Base-by-base conservation (phyloP, 2,113 vertebrate species). In the Clinocottus analis region DNA sequence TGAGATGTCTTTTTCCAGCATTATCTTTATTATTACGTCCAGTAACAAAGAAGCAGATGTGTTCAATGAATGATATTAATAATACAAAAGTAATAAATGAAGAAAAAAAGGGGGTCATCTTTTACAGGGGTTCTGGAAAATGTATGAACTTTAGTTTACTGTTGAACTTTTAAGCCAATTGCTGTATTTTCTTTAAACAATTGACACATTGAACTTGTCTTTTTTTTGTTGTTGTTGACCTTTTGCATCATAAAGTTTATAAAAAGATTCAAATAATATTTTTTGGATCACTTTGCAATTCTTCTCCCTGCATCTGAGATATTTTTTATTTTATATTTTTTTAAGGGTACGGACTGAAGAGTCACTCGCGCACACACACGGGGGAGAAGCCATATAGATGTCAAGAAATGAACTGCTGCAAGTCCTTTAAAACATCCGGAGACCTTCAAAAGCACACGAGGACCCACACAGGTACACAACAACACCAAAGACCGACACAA, bases 351-450 rank as follows among this genome's bases (percentile, higher is more conserved):
- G 98, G 98, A 75, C 92, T 99, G 77, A 99, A 99, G 93, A 99
- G 98, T 90, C 98, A 99, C 43, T 96, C 98, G 31, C 94, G 98
- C 80, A 99, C 98, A 75, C 98, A 99, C 93, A 99, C 98, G 0
- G 98, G 98, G 63, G 98, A 99, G 92, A 99, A 99, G 94, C 98
- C 98, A 41, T 99, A 99, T 68, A 92, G 96, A 66, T 99, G 98
- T 94, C 97, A 97, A 35, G 98, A 99, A 84, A 86, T 97, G 45
- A 99, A 98, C 84, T 99, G 98, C 93, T 96, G 94, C 85, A 99
- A 99, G 58, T 98, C 97, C 58, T 99, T 99, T 88, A 99, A 99
- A 94, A 99, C 98, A 19, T 99, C 98, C 9, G 98, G 98, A 89
- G 98, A 99, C 88, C 94, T 99, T 56, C 98, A 99, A 86, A 99